A percentile compares a stretch with the other conserved stretches of the same genome.
These are phyloP conservation scores for Caenorhabditis brenneri DNA, from an alignment of 1,140 invertebrate genomes.

Conservation along the genomic window DNA sequence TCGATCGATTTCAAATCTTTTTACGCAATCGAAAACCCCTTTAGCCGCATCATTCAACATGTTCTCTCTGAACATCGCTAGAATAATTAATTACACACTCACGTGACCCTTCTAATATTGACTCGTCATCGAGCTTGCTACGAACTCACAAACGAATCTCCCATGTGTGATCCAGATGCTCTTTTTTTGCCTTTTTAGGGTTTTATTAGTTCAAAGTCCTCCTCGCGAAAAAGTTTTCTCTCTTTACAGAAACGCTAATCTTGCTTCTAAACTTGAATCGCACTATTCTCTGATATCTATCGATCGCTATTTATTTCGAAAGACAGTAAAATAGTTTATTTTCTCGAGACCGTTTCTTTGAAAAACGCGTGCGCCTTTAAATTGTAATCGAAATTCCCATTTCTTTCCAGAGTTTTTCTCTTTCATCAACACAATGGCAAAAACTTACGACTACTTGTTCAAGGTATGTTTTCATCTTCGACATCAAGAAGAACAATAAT, in stretches of 20 bases:
- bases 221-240: too few species aligned
- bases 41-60: background rate
- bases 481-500: background rate
- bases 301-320: too few species aligned
- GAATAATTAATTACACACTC: background rate
- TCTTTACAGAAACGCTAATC: too few species aligned
- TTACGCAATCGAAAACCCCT: background rate
- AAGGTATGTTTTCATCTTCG: constrained; percentile 46
- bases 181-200: background rate
- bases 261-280: too few species aligned
- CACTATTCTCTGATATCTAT: too few species aligned
- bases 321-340: too few species aligned
- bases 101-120: background rate
- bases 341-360: background rate
- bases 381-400: background rate
- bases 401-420: constrained; percentile 1
- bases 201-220: too few species aligned
- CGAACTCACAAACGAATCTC: background rate
- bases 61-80: background rate
- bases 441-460: constrained; percentile 55
- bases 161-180: background rate
- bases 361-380: background rate
- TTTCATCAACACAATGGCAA: constrained; percentile 5
- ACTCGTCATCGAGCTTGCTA: background rate
- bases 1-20: background rate